Evolutionary conservation across 2,113 vertebrate species (phyloP).

Genomic region (Tenebrosternarchus preto): DNA sequence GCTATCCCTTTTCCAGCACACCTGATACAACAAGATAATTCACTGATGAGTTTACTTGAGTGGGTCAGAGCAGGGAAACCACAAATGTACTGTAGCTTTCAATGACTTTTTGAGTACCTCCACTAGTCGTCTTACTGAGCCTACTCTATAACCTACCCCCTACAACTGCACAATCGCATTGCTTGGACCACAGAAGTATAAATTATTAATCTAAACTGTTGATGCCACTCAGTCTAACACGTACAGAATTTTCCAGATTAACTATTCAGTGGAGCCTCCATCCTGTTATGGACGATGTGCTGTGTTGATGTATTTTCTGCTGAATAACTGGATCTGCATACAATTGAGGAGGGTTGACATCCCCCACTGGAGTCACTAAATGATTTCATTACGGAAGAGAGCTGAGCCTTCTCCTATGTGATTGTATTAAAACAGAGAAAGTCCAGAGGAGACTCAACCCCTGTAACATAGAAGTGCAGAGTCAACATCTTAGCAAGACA

Average conservation of each 20-base stretch:
- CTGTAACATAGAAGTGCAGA: constrained; percentile 43
- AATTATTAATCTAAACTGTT: not conserved
- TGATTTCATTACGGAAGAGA: constrained; percentile 56
- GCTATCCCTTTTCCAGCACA: not conserved
- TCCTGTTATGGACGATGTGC: constrained; percentile 1
- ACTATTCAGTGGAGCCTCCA: constrained; percentile 8
- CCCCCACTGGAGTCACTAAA: constrained; percentile 44
- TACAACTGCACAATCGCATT: not conserved
- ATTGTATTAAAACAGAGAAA: constrained; percentile 57
- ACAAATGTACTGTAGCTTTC: not conserved
- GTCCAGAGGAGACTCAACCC: constrained; percentile 48
- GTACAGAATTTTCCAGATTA: constrained; percentile 14
- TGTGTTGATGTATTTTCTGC: constrained; percentile 8
- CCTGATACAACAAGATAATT: not conserved
- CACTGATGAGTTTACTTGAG: not conserved
- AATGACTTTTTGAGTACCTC: not conserved
- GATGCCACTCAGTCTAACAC: not conserved
- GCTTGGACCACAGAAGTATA: not conserved
- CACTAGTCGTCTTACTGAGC: not conserved
- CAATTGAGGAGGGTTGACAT: constrained; percentile 40
- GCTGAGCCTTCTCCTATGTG: constrained; percentile 42
- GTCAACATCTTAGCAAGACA: not conserved
- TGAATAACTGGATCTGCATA: constrained; percentile 43
- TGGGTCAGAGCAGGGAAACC: not conserved
- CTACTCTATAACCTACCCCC: no score